Evolutionary conservation across 2,113 vertebrate species (phyloP), one percentile per base, ranked within the genome.

Genomic region (Ammospiza caudacuta): DNA sequence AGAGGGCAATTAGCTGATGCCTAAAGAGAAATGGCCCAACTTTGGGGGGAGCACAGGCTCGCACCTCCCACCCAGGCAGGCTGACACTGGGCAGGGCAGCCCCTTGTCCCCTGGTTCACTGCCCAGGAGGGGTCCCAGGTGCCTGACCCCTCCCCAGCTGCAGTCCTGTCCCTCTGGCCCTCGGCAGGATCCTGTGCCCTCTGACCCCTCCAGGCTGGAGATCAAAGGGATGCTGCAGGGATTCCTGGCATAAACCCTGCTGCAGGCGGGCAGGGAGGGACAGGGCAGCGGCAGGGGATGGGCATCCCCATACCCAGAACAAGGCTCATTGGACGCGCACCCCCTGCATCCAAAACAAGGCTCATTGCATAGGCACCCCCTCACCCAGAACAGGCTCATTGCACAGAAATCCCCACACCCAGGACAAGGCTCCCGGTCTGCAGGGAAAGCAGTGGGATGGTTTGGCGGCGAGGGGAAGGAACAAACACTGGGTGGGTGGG

Each of bases 161-260:
- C 57, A 68, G 28, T 22, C 77, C 62, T 1, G 4, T 57, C 66
- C 10, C 58, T 78, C 87, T 46, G 84, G 43, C 20, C 43, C 83
- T 68, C 28, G 15, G n/a, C 62, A 35, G 63, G 37, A 33, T 59
- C 63, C 77, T 25, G 18, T 2, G 16, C 59, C 58, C 63, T 69
- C 72, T 64, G 35, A 43, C 33, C 31, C 77, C 23, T 3, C 49
- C 16, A 15, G 19, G 55, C 80, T 35, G 81, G 35, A 89, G 81
- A 87, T 92, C 91, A 90, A 92, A 90, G 90, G 54, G 69, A 19
- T 9, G 39, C 58, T 44, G 64, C 61, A 83, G 68, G 28, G 59
- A 87, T 83, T 91, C 75, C 89, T n/a, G 39, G 39, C 83, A 80
- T 0, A 24, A 61, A 69, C 31, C 62, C 51, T 10, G 51, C 22